Conservation (phyloP, 37 sponge, comb jelly and placozoan genomes). For the Dysidea cf. avara region DNA sequence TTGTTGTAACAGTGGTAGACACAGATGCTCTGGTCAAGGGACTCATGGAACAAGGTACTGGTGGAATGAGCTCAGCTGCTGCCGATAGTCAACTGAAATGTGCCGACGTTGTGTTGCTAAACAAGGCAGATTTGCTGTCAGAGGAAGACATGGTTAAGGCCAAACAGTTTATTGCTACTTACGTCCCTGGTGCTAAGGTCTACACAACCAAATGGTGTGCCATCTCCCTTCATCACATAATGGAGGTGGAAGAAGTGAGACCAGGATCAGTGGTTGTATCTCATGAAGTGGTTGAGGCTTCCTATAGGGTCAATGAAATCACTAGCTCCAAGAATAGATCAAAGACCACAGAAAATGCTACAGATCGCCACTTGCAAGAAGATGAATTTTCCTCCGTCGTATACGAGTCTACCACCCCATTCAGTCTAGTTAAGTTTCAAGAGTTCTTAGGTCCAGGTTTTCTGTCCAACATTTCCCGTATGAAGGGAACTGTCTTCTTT, state of each 20-base stretch:
- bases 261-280: conserved; percentile 31
- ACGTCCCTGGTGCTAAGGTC: conserved; percentile 53
- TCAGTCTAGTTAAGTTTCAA: conserved; percentile 45
- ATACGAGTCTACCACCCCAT: conserved; percentile 37
- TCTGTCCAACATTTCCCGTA: conserved; percentile 22
- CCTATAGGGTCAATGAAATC: conserved; percentile 38
- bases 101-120: conserved; percentile 75
- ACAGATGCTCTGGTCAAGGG: conserved; percentile 49
- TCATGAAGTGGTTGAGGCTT: conserved; percentile 44
- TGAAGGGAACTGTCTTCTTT: conserved; percentile 75
- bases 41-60: conserved; percentile 1
- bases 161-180: conserved; percentile 20
- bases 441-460: conserved; percentile 50
- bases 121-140: conserved; percentile 63
- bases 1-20: conserved; percentile 74
- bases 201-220: conserved; percentile 44
- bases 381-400: conserved; percentile 62
- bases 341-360: background rate
- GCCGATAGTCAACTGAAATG: conserved; percentile 62
- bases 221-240: conserved; percentile 56
- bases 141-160: conserved; percentile 43
- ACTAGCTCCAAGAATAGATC: conserved; percentile 11
- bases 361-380: conserved; percentile 21
- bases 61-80: conserved; percentile 35
- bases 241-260: conserved; percentile 63